A percentile compares a stretch with the other conserved stretches of the same genome.
phyloP scores from a whole-genome alignment of 1,140 invertebrate genomes.

The Reticulitermes speratus region DNA sequence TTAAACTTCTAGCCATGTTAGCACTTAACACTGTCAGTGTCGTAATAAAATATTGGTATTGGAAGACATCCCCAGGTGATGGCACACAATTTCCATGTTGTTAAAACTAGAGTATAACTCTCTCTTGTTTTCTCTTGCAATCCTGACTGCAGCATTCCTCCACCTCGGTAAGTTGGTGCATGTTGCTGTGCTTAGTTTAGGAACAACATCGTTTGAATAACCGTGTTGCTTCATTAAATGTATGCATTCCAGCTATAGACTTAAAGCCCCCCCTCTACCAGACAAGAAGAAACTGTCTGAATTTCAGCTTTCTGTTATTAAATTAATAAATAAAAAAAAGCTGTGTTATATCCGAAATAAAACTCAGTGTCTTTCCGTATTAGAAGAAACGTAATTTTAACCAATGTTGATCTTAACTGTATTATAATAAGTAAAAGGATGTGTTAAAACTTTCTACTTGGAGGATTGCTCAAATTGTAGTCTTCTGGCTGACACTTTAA shows the following conservation, averaged over 20 bases:
- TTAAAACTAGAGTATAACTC: constrained; percentile 14
- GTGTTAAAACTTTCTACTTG: no score
- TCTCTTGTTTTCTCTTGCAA: constrained; percentile 24
- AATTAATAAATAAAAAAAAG: no score
- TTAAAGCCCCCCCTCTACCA: not conserved
- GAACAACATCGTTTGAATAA: constrained; percentile 36
- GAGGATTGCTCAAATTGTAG: no score
- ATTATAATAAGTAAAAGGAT: no score
- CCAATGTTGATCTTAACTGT: no score
- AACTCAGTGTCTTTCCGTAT: no score
- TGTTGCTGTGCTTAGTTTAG: constrained; percentile 27
- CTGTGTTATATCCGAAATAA: no score
- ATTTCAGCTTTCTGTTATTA: not conserved
- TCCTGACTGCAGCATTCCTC: constrained; percentile 59
- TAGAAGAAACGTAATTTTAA: no score
- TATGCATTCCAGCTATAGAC: not conserved
- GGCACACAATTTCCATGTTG: not conserved
- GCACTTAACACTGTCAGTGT: no score
- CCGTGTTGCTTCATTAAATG: constrained; percentile 2
- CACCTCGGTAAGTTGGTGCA: constrained; percentile 63
- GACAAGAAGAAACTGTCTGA: not conserved
- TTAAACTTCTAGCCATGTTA: no score
- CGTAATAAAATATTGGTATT: not conserved
- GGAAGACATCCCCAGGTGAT: not conserved
- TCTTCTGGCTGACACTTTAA: no score